Percentiles rank a stretch among this genome's conserved stretches.
Conservation (phyloP, 2,113 vertebrate species). For the Mobula hypostoma region DNA sequence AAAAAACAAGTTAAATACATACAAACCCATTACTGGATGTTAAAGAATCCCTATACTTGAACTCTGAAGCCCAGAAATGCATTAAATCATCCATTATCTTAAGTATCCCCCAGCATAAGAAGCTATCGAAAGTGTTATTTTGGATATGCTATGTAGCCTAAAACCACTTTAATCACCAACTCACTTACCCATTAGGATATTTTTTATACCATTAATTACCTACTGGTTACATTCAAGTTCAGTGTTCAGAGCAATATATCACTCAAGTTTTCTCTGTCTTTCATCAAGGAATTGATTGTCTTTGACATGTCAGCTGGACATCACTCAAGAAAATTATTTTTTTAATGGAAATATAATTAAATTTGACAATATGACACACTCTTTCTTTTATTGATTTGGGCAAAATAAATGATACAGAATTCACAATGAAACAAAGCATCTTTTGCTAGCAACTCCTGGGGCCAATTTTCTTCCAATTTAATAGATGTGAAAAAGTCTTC, state of each 20-base stretch:
- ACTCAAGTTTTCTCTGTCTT: background rate
- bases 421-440: slow-evolving; percentile 8
- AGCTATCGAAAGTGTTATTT: background rate
- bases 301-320: slow-evolving; percentile 10
- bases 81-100: background rate
- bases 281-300: slow-evolving; percentile 1
- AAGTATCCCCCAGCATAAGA: too few relatives aligned
- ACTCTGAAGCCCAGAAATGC: background rate
- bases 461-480: slow-evolving; percentile 5
- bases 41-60: background rate
- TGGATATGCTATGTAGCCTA: background rate
- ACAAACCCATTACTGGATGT: background rate
- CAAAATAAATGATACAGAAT: slow-evolving; percentile 24
- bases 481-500: slow-evolving; percentile 1
- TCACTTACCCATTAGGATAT: background rate
- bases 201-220: slow-evolving; percentile 21
- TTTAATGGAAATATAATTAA: slow-evolving; percentile 31
- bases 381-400: slow-evolving; percentile 26
- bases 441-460: background rate
- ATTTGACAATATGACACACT: slow-evolving; percentile 28
- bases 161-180: background rate
- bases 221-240: slow-evolving; percentile 1
- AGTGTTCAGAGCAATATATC: slow-evolving; percentile 6
- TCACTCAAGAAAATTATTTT: slow-evolving; percentile 30
- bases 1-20: background rate